Percentiles rank a stretch among this genome's conserved stretches.
Evolutionary conservation across 2,113 vertebrate species (phyloP).

Genomic region (Prinia subflava): DNA sequence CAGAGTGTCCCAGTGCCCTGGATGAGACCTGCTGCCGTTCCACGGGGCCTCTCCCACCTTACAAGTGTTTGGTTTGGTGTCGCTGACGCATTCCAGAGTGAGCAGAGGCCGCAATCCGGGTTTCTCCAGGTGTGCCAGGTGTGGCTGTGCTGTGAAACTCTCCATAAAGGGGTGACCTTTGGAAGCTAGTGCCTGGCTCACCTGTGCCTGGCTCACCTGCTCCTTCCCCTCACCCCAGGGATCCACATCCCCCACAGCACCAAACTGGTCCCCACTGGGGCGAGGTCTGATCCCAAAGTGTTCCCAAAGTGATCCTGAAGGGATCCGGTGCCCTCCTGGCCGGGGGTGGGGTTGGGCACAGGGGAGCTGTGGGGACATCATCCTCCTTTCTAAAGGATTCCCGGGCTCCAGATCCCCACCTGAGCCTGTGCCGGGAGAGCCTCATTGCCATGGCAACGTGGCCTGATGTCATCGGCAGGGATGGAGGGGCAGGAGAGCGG

Average conservation of each 20-base stretch:
- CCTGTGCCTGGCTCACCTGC: not conserved
- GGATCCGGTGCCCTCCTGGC: not conserved
- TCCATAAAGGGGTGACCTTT: not conserved
- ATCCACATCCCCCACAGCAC: not conserved
- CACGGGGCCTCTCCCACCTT: not conserved
- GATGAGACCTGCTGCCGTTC: fast-evolving
- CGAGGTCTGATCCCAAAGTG: fast-evolving
- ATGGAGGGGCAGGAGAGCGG: not conserved
- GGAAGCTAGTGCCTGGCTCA: not conserved
- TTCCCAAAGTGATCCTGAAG: fast-evolving
- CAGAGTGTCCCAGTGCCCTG: fast-evolving
- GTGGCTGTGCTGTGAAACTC: not conserved
- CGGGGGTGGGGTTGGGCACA: fast-evolving
- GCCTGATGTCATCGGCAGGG: not conserved
- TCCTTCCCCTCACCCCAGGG: not conserved
- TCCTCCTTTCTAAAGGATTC: not conserved
- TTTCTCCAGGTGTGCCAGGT: not conserved
- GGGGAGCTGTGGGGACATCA: fast-evolving
- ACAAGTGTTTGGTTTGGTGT: not conserved
- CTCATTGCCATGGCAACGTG: too few relatives aligned
- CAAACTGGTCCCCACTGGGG: not conserved
- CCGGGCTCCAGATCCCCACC: not conserved
- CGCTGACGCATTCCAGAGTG: fast-evolving
- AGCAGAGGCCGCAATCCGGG: not conserved
- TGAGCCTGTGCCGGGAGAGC: not conserved